These are phyloP conservation scores for Thelaira solivaga DNA, from an alignment of 2,888 invertebrate species.

Conservation along the genomic window DNA sequence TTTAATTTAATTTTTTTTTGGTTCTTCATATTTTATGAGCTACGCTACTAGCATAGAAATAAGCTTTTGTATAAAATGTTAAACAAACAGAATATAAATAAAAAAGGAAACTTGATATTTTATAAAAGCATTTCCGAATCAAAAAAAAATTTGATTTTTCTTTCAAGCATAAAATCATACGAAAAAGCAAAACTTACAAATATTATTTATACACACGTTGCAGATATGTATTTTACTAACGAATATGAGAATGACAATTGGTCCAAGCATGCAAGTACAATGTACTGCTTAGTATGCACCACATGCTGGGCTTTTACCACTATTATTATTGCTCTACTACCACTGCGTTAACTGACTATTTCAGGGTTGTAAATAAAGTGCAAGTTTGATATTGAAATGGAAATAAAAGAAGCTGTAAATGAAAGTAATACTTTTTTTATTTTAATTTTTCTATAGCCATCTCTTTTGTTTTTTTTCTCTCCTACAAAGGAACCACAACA, in stretches of 20 bases:
- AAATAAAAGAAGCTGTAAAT: too few species aligned
- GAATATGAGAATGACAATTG: not conserved
- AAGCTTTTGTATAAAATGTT: not conserved
- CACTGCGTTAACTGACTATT: too few species aligned
- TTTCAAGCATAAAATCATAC: constrained; percentile 70
- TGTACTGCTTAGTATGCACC: too few species aligned
- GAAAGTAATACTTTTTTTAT: too few species aligned
- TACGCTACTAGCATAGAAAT: not conserved
- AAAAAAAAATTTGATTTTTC: constrained; percentile 12
- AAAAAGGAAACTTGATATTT: not conserved
- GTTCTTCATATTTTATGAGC: not conserved
- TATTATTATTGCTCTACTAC: not conserved
- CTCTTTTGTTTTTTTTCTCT: too few species aligned
- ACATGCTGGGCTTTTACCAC: not conserved
- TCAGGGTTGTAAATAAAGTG: too few species aligned
- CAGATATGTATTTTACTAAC: not conserved
- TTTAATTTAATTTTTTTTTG: too few species aligned
- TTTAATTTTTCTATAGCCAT: too few species aligned
- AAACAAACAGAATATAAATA: not conserved
- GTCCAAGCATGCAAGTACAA: not conserved
- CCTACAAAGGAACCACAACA: too few species aligned
- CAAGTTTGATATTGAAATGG: too few species aligned
- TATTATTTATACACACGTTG: constrained; percentile 53
- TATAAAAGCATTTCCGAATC: constrained; percentile 10
- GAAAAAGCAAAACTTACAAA: constrained; percentile 73